Percentiles rank a stretch among this genome's conserved stretches.
These are phyloP conservation scores for Etheostoma cragini DNA, from an alignment of 2,113 vertebrate species.

Conservation along the genomic window DNA sequence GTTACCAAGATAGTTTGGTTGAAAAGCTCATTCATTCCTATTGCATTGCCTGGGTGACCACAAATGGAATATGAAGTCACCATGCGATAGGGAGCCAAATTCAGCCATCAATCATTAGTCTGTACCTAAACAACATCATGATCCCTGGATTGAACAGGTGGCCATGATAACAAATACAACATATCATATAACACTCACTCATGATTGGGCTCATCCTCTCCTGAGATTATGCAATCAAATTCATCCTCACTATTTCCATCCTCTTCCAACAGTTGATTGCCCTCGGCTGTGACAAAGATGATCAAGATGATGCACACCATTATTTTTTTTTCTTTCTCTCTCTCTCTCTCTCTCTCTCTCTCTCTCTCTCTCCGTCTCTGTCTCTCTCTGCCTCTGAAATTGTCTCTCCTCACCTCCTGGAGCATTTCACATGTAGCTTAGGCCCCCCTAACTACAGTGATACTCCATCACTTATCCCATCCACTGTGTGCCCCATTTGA, in stretches of 20 bases:
- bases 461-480: constrained; percentile 27
- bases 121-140: not conserved
- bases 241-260: constrained; percentile 52
- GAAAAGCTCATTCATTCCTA: not conserved
- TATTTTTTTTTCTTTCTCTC: constrained; percentile 9
- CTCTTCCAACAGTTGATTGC: constrained; percentile 25
- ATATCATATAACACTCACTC: constrained; percentile 29
- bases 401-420: constrained; percentile 41
- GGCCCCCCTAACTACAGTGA: constrained; percentile 27
- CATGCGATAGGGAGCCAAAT: not conserved
- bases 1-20: not conserved
- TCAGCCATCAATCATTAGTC: constrained; percentile 10
- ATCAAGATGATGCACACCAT: constrained; percentile 72
- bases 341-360: constrained; percentile 24
- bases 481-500: constrained; percentile 32
- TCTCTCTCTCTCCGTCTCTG: constrained; percentile 16
- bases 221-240: constrained; percentile 40
- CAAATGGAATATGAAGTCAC: constrained; percentile 2
- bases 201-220: constrained; percentile 29
- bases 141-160: constrained; percentile 19
- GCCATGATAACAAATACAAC: constrained; percentile 19
- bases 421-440: constrained; percentile 13
- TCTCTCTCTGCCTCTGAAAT: constrained; percentile 36
- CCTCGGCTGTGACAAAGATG: constrained; percentile 54
- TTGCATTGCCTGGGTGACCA: not conserved